A percentile compares a stretch with the other conserved stretches of the same genome.
Evolutionary conservation across 2,113 vertebrate genomes (phyloP).

Genomic region (Merops nubicus): DNA sequence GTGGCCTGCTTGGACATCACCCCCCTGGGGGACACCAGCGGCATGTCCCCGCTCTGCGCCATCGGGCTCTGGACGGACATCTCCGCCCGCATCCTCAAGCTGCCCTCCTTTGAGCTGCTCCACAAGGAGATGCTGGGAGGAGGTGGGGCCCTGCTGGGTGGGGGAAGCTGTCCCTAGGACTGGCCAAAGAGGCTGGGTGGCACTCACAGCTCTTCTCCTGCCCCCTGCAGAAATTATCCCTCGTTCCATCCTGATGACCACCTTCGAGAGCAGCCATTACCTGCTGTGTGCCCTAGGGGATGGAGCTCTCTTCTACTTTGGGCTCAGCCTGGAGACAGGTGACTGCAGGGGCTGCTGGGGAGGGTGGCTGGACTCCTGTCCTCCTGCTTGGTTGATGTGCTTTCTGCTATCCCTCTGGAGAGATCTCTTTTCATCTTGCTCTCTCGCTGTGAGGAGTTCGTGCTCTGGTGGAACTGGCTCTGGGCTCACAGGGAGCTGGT

Average conservation of each 20-base stretch:
- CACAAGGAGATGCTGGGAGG: conserved; percentile 99
- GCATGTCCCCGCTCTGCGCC: conserved; percentile 91
- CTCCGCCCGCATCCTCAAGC: conserved; percentile 92
- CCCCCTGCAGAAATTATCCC: conserved; percentile 91
- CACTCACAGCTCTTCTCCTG: not conserved
- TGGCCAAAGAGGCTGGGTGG: not conserved
- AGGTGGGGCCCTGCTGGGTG: conserved; percentile 77
- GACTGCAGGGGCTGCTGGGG: not conserved
- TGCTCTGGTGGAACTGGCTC: not conserved
- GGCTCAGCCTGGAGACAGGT: conserved; percentile 93
- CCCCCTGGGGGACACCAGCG: conserved; percentile 85
- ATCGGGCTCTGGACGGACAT: conserved; percentile 99
- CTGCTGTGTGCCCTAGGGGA: conserved; percentile 97
- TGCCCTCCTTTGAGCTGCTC: conserved; percentile 92
- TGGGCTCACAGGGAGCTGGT: not conserved
- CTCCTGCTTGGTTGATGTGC: rapidly evolving
- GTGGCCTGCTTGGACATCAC: conserved; percentile 98
- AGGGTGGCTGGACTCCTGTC: rapidly evolving
- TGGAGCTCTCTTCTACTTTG: conserved; percentile 97
- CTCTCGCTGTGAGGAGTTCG: rapidly evolving
- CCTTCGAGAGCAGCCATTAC: conserved; percentile 97
- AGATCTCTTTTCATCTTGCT: not conserved
- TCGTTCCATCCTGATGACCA: conserved; percentile 98
- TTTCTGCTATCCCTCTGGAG: not conserved
- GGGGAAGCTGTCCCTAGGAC: not conserved